Base-by-base conservation (phyloP, 2,888 invertebrate genomes). In the Meiosimyza decipiens region DNA sequence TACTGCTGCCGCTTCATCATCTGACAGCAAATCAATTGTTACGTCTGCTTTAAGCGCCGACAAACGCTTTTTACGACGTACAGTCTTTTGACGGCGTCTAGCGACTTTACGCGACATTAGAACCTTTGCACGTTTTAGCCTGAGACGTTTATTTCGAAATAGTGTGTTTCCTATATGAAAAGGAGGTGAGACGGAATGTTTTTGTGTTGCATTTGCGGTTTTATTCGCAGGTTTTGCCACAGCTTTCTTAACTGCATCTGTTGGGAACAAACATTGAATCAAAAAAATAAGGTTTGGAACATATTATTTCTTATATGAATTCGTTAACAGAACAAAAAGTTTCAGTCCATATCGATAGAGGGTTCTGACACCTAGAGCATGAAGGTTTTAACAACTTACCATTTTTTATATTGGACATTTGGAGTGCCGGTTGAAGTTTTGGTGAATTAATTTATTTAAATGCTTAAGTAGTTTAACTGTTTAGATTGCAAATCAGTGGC, bases 101-200 rank as follows among this genome's bases (percentile, higher is more conserved):
- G 47, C 22, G 15, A 28, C 62, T 47, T 67, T 67, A 40, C 66
- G 62, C 28, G 64, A 55, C 33, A 57, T 51, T 73, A 79, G 71
- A 33, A 78, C 78, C 59, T 80, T 77, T 72, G 79, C 77, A 71
- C 83, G 79, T 40, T 80, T 81, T 50, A 78, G 77, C 72, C 83
- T 84, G n/a, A 85, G 80, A 49, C 85, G 84, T 75, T 82, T 79
- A 73, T 85, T 85, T 72, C 82, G 81, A 71, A 85, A 85, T 64
- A 84, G 77, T 67, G 77, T 79, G 18, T 82, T 75, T 49, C 86
- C 85, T 65, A 85, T 84, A 76, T 82, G 81, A 76, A 85, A 85
- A 67, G 80, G 81, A 40, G 40, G 40, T 40, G 40, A 40, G 77
- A 79, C 81, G 85, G 85, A 82, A 83, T 86, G 85, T 75, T 79